Conservation (phyloP, 2,797 vertebrate species). For the Rhadinocentrus ornatus region DNA sequence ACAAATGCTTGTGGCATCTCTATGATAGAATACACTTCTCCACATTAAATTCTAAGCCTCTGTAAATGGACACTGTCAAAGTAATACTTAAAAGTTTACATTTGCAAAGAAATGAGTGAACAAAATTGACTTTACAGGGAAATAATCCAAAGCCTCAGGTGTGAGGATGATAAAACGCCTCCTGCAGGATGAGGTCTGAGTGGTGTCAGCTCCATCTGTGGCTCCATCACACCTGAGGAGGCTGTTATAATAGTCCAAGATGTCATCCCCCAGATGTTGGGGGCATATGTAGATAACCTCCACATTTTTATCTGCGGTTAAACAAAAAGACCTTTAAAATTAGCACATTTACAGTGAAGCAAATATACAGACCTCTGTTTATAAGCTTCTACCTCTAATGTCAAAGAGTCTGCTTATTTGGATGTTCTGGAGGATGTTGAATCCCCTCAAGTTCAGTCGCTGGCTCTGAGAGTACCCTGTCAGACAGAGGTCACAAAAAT, state of each 20-base stretch:
- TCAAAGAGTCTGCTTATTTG: constrained; percentile 91
- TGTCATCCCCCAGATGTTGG: constrained; percentile 83
- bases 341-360: constrained; percentile 4
- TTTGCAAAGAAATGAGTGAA: constrained; percentile 22
- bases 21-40: background rate
- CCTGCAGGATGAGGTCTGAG: constrained; percentile 79
- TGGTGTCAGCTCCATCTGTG: constrained; percentile 65
- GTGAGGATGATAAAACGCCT: constrained; percentile 89
- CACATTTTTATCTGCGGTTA: constrained; percentile 88
- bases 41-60: background rate
- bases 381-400: constrained; percentile 80
- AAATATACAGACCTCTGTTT: background rate
- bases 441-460: constrained; percentile 74
- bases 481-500: constrained; percentile 50
- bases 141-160: constrained; percentile 90
- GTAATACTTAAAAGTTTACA: background rate
- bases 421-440: constrained; percentile 85
- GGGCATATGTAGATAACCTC: constrained; percentile 92
- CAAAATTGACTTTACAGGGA: constrained; percentile 84
- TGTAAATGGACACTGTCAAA: background rate
- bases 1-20: constrained; percentile 35
- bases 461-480: constrained; percentile 84
- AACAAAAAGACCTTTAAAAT: constrained; percentile 13
- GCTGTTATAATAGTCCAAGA: constrained; percentile 86
- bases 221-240: constrained; percentile 86